A percentile compares a stretch with the other conserved stretches of the same genome.
Conservation (phyloP, 1,140 invertebrate species). For the Ips nitidus region DNA sequence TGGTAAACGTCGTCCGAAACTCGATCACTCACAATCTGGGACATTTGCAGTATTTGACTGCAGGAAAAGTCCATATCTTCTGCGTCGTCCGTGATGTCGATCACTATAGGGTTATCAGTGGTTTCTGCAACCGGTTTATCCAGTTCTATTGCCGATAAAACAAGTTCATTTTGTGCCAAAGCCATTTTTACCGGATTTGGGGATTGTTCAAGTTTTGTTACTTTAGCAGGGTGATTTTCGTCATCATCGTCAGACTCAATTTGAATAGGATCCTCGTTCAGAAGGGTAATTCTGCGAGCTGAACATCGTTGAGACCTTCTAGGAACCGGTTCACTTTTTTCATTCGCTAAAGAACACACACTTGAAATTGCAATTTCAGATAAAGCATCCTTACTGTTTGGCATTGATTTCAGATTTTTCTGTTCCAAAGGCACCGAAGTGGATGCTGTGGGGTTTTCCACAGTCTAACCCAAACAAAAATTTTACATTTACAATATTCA, state of each 20-base stretch:
- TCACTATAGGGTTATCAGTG: slow-evolving; percentile 18
- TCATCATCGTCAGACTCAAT: not conserved
- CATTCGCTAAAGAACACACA: too few relatives aligned
- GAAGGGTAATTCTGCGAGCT: too few relatives aligned
- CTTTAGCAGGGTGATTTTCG: not conserved
- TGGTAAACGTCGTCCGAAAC: slow-evolving; percentile 20
- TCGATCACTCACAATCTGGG: slow-evolving; percentile 12
- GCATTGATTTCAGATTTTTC: too few relatives aligned
- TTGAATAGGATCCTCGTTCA: not conserved
- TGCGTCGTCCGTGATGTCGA: slow-evolving; percentile 23
- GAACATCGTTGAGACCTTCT: too few relatives aligned
- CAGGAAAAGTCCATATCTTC: slow-evolving; percentile 28
- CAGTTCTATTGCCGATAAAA: not conserved
- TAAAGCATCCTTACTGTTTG: too few relatives aligned
- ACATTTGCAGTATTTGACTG: slow-evolving; percentile 30
- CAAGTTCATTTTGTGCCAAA: not conserved
- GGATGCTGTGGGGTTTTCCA: not conserved
- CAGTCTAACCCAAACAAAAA: not conserved
- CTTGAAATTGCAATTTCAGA: too few relatives aligned
- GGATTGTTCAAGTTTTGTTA: not conserved
- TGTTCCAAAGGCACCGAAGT: not conserved
- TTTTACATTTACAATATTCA: not conserved
- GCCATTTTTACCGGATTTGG: not conserved
- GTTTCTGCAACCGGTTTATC: slow-evolving; percentile 4
- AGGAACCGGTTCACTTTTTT: too few relatives aligned